Evolutionary conservation across 2,113 vertebrate genomes (phyloP).

Genomic region (Columba janthina): DNA sequence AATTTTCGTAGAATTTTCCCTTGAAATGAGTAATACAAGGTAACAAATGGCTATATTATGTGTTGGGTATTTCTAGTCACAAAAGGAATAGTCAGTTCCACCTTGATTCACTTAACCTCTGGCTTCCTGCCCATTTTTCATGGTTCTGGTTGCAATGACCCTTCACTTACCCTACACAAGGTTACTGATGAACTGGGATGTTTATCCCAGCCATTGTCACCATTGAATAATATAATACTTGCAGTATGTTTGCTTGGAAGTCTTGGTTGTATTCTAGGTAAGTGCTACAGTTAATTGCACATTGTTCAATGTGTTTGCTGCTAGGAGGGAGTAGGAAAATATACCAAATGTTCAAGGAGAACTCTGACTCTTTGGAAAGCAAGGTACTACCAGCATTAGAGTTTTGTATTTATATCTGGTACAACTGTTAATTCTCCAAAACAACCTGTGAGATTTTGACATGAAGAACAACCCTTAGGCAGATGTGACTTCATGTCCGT

Average conservation of each 20-base stretch:
- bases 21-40: background rate
- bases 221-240: background rate
- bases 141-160: background rate
- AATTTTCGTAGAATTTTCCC: background rate
- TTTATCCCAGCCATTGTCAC: background rate
- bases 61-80: background rate
- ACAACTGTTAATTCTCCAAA: background rate
- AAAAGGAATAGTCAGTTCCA: background rate
- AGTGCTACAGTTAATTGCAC: background rate
- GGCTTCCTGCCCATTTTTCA: background rate
- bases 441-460: background rate
- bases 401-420: background rate
- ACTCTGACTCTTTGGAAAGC: accelerated
- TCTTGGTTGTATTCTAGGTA: background rate
- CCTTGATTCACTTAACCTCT: background rate
- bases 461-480: background rate
- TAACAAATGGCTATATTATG: background rate
- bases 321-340: background rate
- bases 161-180: background rate
- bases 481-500: background rate
- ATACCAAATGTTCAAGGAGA: background rate
- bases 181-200: background rate
- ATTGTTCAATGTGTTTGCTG: background rate
- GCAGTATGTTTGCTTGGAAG: background rate
- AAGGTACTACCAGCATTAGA: background rate